Evolutionary conservation across 2,113 vertebrate genomes (phyloP), one percentile per base, ranked within the genome.

Genomic region (Prochilodus magdalenae): DNA sequence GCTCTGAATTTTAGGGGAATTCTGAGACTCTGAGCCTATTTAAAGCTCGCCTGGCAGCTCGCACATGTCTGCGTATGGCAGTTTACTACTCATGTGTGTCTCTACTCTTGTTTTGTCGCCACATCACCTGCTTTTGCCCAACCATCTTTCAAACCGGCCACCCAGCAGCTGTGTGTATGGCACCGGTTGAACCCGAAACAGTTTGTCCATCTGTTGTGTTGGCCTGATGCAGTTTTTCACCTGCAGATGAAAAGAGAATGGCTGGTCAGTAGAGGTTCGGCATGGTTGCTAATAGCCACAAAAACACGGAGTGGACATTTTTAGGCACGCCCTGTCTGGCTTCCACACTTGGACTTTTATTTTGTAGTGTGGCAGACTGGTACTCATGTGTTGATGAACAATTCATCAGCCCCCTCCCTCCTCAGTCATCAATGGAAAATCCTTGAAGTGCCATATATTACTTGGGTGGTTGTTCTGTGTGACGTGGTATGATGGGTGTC

Each of bases 1-100:
- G 79, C 49, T 62, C 72, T 82, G 70, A 88, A 83, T 85, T 86
- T 87, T 89, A 91, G 91, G 91, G 92, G 92, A 90, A 88, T 92
- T 93, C 89, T 90, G 49, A 73, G 75, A 83, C 77, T 33, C 79
- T 81, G 40, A 69, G 55, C 83, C 85, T 91, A 91, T 92, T 92
- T 92, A 89, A 89, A 92, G 88, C 80, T 24, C 29, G 63, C 13
- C 59, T 70, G 18, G 29, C 73, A 70, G 81, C 82, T 88, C 89
- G 80, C 87, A 76, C 84, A 81, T 88, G 85, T 73, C 63, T 77
- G 62, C 67, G 73, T 80, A 30, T 51, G 77, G 87, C 81, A 87
- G 87, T 89, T 82, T 86, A 79, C 87, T 77, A 81, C 77, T 84
- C 89, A 79, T 91, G 85, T 89, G 87, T 86, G 76, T 87, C 80